These are phyloP conservation scores for Yponomeuta plumbellus DNA, from an alignment of 2,888 invertebrate species.

Conservation along the genomic window DNA sequence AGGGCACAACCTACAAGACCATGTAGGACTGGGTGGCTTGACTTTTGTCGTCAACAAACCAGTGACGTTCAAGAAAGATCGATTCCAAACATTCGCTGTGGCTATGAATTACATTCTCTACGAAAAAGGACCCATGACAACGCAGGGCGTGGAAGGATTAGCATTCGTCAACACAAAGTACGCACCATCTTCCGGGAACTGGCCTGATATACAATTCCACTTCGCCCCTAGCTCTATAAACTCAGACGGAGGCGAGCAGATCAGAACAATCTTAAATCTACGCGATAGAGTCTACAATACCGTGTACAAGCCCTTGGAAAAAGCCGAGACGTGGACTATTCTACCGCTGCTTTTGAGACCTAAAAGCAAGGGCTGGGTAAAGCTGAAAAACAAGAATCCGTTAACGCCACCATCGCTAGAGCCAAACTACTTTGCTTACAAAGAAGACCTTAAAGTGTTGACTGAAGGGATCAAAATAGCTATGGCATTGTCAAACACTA, in stretches of 20 bases:
- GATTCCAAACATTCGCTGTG: slow-evolving; percentile 86
- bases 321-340: slow-evolving; percentile 90
- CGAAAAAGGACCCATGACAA: slow-evolving; percentile 89
- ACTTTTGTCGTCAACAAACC: slow-evolving; percentile 90
- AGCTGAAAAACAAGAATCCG: slow-evolving; percentile 87
- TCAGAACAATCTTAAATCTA: slow-evolving; percentile 83
- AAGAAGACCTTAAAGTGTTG: slow-evolving; percentile 85
- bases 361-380: slow-evolving; percentile 91
- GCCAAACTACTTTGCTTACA: slow-evolving; percentile 94
- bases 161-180: slow-evolving; percentile 92
- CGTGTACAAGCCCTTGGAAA: slow-evolving; percentile 87
- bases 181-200: slow-evolving; percentile 84
- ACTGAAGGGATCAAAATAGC: slow-evolving; percentile 92
- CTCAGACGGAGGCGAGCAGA: slow-evolving; percentile 88
- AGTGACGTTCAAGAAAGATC: slow-evolving; percentile 84
- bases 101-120: slow-evolving; percentile 88
- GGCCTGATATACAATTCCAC: slow-evolving; percentile 92
- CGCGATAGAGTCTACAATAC: slow-evolving; percentile 89
- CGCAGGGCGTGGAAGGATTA: slow-evolving; percentile 89
- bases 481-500: slow-evolving; percentile 85
- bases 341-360: slow-evolving; percentile 89
- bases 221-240: slow-evolving; percentile 90
- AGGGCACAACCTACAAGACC: slow-evolving; percentile 91
- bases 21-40: slow-evolving; percentile 89
- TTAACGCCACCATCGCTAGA: slow-evolving; percentile 89